A percentile compares a stretch with the other conserved stretches of the same genome.
Conservation (phyloP, 2,888 invertebrate genomes). For the Sphaerophoria rueppellii region DNA sequence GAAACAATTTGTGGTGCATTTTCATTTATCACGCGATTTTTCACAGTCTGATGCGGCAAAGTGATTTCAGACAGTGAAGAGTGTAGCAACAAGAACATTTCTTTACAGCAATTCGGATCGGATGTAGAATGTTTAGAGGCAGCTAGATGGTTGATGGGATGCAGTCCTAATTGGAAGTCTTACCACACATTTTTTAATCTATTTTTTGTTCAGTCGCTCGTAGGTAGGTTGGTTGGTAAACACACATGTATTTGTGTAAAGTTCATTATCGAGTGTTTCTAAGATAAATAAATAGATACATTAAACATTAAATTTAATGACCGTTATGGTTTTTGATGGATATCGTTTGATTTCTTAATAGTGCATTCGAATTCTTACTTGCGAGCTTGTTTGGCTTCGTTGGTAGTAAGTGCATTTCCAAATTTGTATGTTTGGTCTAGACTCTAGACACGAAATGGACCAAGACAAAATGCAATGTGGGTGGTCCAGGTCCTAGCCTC, state of each 20-base stretch:
- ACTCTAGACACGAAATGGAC: too few relatives aligned
- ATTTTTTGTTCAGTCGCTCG: background rate
- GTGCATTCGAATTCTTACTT: background rate
- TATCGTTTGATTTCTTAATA: conserved; percentile 23
- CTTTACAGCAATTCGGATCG: conserved; percentile 20
- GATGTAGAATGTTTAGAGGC: background rate
- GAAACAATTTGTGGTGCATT: conserved; percentile 58
- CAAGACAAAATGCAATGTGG: too few relatives aligned
- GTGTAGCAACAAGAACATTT: background rate
- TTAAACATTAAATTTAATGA: conserved; percentile 27
- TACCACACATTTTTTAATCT: conserved; percentile 50
- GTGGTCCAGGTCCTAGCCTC: too few relatives aligned
- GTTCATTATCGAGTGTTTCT: conserved; percentile 45
- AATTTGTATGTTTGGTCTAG: too few relatives aligned
- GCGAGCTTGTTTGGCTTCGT: too few relatives aligned
- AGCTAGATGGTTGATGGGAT: background rate
- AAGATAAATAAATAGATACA: conserved; percentile 32
- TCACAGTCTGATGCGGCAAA: conserved; percentile 70
- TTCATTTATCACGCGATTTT: conserved; percentile 66
- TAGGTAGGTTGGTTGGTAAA: background rate
- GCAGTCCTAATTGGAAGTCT: conserved; percentile 59
- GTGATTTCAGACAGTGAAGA: conserved; percentile 42
- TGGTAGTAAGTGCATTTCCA: background rate
- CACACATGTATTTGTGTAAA: background rate
- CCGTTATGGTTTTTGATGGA: conserved; percentile 27